A percentile compares a stretch with the other conserved stretches of the same genome.
Conservation (phyloP, 2,113 vertebrate genomes). For the Oreamnos americanus region DNA sequence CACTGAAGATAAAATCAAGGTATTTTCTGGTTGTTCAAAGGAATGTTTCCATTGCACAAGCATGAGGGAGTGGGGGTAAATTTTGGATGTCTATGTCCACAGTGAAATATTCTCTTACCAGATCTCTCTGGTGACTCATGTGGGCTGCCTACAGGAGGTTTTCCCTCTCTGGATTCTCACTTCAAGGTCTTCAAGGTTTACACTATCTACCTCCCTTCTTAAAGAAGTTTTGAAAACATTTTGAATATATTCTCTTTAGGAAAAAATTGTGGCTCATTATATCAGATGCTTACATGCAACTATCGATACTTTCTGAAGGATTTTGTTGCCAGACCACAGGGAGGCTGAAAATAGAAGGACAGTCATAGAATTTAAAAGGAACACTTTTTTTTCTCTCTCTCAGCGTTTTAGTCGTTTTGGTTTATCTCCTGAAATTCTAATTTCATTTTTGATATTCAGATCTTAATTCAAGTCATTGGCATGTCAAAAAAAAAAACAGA, state of each 20-base stretch:
- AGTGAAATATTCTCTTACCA: background rate
- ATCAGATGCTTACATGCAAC: background rate
- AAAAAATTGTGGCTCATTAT: background rate
- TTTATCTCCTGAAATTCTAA: slow-evolving; percentile 2
- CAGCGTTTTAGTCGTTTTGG: background rate
- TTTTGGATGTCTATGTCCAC: fast-evolving
- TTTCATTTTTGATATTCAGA: slow-evolving; percentile 8
- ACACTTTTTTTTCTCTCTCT: background rate
- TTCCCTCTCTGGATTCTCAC: background rate
- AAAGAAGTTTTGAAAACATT: background rate
- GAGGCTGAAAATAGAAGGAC: background rate
- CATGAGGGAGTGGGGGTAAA: background rate
- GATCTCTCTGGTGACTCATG: background rate
- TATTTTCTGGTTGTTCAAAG: background rate
- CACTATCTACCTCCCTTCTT: background rate
- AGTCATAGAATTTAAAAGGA: slow-evolving; percentile 21
- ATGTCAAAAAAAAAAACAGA: slow-evolving; percentile 39
- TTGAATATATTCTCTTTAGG: background rate
- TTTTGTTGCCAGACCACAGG: background rate
- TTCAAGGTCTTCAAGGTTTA: background rate
- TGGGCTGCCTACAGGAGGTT: background rate
- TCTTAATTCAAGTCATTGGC: background rate
- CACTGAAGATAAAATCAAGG: background rate
- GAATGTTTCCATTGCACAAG: background rate
- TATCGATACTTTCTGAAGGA: background rate